A percentile compares a stretch with the other conserved stretches of the same genome.
These are phyloP conservation scores for Puffinus mauretanicus DNA, from an alignment of 2,113 vertebrate genomes.

Conservation along the genomic window DNA sequence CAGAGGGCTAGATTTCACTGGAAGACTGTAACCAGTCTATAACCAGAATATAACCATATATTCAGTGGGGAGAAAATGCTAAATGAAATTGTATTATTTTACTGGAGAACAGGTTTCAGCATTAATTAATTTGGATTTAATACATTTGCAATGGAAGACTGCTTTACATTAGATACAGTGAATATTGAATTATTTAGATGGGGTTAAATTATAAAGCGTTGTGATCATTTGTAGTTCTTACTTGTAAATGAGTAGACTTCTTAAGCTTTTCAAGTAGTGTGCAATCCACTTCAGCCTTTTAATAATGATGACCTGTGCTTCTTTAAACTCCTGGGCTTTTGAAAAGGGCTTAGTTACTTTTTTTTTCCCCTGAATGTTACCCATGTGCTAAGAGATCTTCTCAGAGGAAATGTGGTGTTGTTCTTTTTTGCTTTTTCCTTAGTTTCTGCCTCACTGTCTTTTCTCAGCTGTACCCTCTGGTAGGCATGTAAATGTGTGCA, in stretches of 20 bases:
- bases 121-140: slow-evolving; percentile 10
- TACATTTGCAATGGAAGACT: background rate
- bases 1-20: background rate
- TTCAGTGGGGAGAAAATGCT: background rate
- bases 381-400: background rate
- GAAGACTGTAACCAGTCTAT: background rate
- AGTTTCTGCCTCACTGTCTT: background rate
- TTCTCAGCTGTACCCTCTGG: background rate
- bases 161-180: background rate
- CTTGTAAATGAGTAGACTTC: background rate
- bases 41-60: background rate
- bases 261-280: slow-evolving; percentile 8
- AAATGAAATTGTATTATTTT: background rate
- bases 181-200: slow-evolving; percentile 30
- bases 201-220: background rate
- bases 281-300: background rate
- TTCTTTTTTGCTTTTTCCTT: background rate
- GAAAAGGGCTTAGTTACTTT: background rate
- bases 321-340: background rate
- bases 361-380: background rate
- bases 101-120: background rate
- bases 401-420: background rate
- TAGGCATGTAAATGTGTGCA: background rate
- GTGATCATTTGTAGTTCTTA: background rate
- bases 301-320: background rate